Base-by-base conservation (phyloP, 2,888 invertebrate genomes). In the Stomorhina lunata region DNA sequence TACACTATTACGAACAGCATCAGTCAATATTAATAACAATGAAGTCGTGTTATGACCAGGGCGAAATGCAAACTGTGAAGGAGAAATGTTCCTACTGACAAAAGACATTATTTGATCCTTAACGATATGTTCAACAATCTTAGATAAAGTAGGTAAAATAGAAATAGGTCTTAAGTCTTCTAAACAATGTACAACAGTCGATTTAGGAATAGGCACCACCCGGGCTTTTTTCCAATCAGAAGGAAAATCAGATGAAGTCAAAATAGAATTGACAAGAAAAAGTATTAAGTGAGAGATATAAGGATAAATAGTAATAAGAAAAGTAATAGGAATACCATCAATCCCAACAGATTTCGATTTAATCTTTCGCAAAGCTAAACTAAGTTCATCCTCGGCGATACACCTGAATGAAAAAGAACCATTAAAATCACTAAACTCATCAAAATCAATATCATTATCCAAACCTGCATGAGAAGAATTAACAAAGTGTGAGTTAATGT, bases 171-270 rank as follows among this genome's bases (percentile, higher is more conserved):
- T 57, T 34, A 71, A 9, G 2, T 65, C 65, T 29, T 55, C 55
- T 45, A 32, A 20, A 29, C n/a, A 5, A 43, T 20, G 50, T 1
- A 53, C 73, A 17, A 15, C 3, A 15, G 1, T 29, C 32, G 20
- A 0, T 34, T 75, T 66, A n/a, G 65, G 55, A 15, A 66, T 57
- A 7, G 73, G 73, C 0, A 43, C 63, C 17, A 63, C 29, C 20
- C 29, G 32, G 6, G 48, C 48, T 10, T 2, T 34, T 34, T 72
- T 59, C 59, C 34, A 59, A 1, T 1, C 10, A 0, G 7, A 1
- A 0, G 50, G 63, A n/a, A 53, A 63, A 5, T 5, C 32, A 20
- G 65, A 66, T 2, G 65, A 7, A 1, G 20, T 50, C 4, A 66
- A 7, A 32, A 66, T 34, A 0, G 17, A 34, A 22, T 48, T 50